Percentiles rank a stretch among this genome's conserved stretches.
phyloP scores from a whole-genome alignment of 1,140 invertebrate genomes.

The Phymorhynchus buccinoides region DNA sequence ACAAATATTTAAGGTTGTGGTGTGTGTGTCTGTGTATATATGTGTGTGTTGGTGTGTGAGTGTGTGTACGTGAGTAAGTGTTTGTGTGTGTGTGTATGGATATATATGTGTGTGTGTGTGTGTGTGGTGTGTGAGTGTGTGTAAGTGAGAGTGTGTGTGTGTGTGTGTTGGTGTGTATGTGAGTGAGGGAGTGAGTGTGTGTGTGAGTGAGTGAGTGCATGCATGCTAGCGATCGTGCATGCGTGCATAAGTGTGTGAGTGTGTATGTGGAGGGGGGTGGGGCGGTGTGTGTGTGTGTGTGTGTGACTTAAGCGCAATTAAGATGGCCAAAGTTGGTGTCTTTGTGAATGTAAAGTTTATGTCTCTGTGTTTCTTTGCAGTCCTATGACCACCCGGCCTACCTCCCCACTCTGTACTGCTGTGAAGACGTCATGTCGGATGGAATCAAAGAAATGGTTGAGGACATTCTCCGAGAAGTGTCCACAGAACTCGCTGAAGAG shows the following conservation, averaged over 20 bases:
- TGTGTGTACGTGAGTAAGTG: no score
- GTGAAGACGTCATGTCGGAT: conserved; percentile 50
- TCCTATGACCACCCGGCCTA: conserved; percentile 48
- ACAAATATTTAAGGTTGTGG: no score
- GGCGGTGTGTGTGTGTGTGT: background rate
- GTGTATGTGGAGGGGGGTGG: background rate
- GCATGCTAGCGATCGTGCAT: background rate
- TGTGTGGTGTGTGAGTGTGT: no score
- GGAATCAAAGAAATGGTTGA: conserved; percentile 45
- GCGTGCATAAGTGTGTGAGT: background rate
- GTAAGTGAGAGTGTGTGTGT: background rate
- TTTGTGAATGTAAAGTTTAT: background rate
- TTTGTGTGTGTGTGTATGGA: no score
- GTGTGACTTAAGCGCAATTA: no score
- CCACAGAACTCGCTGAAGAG: conserved; percentile 49
- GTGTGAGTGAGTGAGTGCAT: background rate
- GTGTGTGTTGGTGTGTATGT: background rate
- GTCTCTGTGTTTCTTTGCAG: conserved; percentile 31
- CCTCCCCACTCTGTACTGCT: conserved; percentile 44
- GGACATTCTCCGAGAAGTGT: conserved; percentile 47
- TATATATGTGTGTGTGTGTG: no score
- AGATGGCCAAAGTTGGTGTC: no score
- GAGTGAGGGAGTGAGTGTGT: background rate
- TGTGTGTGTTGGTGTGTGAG: no score
- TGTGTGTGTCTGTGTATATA: no score